phyloP scores from a whole-genome alignment of 2,113 vertebrate genomes.

The Rhinoderma darwinii region DNA sequence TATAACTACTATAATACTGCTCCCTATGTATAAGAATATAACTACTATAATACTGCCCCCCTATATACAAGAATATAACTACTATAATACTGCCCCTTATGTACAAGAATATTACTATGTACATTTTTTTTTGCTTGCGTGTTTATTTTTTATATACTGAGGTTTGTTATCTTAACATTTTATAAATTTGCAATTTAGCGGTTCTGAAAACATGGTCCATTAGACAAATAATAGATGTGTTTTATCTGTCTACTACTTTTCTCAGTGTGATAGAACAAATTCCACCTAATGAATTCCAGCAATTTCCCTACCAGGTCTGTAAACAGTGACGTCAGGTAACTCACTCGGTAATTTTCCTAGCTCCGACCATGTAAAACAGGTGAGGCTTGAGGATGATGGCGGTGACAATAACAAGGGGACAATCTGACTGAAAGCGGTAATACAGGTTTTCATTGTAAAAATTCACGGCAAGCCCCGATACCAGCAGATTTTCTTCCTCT shows the following conservation, averaged over 20 bases:
- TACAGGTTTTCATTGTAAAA: neutral
- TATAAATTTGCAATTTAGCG: neutral
- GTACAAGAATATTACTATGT: slow-evolving; percentile 1
- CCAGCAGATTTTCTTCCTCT: slow-evolving; percentile 3
- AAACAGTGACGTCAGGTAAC: neutral
- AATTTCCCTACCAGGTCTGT: slow-evolving; percentile 2
- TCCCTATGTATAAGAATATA: no score
- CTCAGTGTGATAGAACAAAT: neutral
- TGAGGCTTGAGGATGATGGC: neutral
- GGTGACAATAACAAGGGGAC: neutral
- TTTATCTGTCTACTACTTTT: neutral
- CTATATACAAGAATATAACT: slow-evolving; percentile 10
- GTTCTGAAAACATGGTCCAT: no score
- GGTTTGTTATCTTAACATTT: no score
- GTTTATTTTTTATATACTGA: no score
- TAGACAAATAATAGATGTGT: neutral
- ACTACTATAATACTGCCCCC: neutral
- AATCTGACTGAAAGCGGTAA: neutral
- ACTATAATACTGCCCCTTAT: neutral
- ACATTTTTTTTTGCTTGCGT: no score
- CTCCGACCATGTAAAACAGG: neutral
- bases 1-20: slow-evolving; percentile 9
- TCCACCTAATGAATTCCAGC: slow-evolving; percentile 3
- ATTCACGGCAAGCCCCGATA: neutral
- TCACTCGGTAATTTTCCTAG: neutral